phyloP scores from a whole-genome alignment of 2,113 vertebrate species.

The Dendrocopos noguchii region DNA sequence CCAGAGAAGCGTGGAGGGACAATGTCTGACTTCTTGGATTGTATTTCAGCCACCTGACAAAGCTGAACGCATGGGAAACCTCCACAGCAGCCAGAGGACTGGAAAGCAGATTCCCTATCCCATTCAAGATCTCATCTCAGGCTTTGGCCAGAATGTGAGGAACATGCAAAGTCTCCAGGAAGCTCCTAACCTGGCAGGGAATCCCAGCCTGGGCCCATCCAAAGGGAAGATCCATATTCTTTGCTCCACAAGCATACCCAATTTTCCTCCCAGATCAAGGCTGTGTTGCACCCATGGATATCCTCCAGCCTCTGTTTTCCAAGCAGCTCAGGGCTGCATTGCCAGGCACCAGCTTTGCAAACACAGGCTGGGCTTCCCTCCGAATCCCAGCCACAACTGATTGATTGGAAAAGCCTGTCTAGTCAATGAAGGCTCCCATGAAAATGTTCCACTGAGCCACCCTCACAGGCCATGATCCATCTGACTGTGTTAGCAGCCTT shows the following conservation, averaged over 20 bases:
- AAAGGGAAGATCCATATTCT: background rate
- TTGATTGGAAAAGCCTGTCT: conserved; percentile 38
- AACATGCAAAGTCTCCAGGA: background rate
- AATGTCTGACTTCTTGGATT: background rate
- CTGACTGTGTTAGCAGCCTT: background rate
- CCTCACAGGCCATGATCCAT: background rate
- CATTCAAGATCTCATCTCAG: background rate
- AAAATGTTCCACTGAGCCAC: conserved; percentile 26
- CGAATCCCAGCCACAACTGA: conserved; percentile 37
- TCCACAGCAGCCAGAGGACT: conserved; percentile 1
- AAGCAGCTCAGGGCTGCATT: background rate
- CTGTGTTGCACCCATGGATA: background rate
- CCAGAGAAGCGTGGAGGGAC: background rate
- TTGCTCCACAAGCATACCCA: background rate
- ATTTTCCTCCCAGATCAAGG: background rate
- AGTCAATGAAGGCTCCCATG: conserved; percentile 27
- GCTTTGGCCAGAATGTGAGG: background rate
- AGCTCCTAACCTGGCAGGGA: background rate
- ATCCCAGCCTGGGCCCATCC: background rate
- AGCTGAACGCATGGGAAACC: background rate
- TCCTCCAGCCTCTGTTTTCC: conserved; percentile 10
- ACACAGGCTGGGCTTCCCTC: conserved; percentile 7
- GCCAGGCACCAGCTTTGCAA: conserved; percentile 3
- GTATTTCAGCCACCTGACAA: conserved; percentile 23
- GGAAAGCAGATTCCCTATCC: conserved; percentile 1